phyloP scores from a whole-genome alignment of 2,888 invertebrate genomes.

The Drosophila limbata region DNA sequence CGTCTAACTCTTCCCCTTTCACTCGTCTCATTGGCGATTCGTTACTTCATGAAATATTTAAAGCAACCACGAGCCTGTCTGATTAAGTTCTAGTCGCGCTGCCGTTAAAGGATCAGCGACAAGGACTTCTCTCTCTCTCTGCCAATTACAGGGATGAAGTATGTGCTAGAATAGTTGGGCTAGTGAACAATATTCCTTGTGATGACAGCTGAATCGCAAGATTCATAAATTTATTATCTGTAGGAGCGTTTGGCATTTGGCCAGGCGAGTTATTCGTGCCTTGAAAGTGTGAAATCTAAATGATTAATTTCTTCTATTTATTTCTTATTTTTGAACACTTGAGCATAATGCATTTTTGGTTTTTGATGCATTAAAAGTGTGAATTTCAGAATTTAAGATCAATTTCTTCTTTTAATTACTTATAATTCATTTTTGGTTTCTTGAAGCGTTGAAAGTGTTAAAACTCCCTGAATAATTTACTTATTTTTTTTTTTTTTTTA shows the following conservation, averaged over 20 bases:
- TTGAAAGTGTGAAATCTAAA: not conserved
- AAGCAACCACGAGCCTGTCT: slow-evolving; percentile 31
- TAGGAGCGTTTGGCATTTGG: not conserved
- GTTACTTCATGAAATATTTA: slow-evolving; percentile 73
- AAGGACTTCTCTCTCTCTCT: not conserved
- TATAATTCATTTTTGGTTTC: too few relatives aligned
- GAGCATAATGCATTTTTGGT: not conserved
- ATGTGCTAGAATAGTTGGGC: slow-evolving; percentile 28
- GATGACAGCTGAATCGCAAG: not conserved
- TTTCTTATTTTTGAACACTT: not conserved
- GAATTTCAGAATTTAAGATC: too few relatives aligned
- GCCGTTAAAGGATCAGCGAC: slow-evolving; percentile 41
- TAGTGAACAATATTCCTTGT: slow-evolving; percentile 19
- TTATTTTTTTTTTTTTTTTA: too few relatives aligned
- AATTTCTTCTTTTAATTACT: too few relatives aligned
- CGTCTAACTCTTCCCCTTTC: not conserved
- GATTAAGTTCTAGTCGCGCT: slow-evolving; percentile 37
- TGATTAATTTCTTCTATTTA: not conserved
- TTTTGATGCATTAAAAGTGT: too few relatives aligned
- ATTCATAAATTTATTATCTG: slow-evolving; percentile 16
- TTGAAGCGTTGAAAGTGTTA: too few relatives aligned
- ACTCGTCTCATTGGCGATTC: slow-evolving; percentile 55
- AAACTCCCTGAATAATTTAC: too few relatives aligned
- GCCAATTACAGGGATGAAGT: slow-evolving; percentile 20
- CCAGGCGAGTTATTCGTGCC: not conserved